Conservation (phyloP, 2,797 vertebrate genomes). For the Furcifer pardalis region DNA sequence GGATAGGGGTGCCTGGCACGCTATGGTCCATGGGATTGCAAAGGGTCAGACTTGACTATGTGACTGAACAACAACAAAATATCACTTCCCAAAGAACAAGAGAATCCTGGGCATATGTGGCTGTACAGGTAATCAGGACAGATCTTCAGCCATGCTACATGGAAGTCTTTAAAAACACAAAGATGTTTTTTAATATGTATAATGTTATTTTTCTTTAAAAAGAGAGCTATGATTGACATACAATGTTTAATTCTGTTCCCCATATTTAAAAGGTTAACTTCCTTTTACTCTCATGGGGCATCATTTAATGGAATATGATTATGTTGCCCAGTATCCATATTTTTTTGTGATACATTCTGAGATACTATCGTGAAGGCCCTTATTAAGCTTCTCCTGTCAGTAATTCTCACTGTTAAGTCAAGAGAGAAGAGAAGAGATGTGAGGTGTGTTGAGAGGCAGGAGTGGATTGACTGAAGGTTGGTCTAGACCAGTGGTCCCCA, state of each 20-base stretch:
- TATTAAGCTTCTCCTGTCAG: not conserved
- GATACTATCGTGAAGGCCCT: not conserved
- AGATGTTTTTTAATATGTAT: not conserved
- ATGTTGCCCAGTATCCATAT: not conserved
- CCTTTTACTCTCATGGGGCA: not conserved
- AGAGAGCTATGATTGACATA: not conserved
- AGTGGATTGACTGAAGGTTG: not conserved
- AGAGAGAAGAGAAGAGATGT: no score
- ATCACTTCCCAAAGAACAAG: not conserved
- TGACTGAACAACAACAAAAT: no score
- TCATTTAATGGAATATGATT: not conserved
- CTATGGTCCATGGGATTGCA: no score
- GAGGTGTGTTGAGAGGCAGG: not conserved
- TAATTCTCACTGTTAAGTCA: not conserved
- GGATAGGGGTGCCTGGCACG: no score
- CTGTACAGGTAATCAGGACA: not conserved
- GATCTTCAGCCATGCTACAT: not conserved
- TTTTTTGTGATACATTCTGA: not conserved
- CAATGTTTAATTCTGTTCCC: not conserved
- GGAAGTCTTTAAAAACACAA: not conserved
- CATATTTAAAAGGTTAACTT: not conserved
- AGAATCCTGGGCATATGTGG: not conserved
- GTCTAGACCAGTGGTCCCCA: no score
- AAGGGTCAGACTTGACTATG: no score
- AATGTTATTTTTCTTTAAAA: no score